Evolutionary conservation across 2,888 invertebrate species (phyloP).

Genomic region (Apamea epomidion): DNA sequence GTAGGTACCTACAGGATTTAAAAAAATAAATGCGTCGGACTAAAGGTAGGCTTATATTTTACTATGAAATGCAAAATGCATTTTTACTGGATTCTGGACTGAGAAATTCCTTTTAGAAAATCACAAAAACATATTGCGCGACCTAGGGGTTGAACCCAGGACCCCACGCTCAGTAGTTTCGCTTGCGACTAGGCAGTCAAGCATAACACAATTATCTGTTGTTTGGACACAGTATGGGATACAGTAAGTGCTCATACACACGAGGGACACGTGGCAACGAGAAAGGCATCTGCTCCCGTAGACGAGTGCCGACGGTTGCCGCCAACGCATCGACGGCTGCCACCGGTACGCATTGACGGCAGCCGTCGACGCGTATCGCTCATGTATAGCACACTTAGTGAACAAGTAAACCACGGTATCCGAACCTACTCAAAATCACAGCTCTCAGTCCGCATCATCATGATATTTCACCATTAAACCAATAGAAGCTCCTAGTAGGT

Average conservation of each 20-base stretch:
- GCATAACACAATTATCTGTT: neutral
- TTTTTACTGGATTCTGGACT: neutral
- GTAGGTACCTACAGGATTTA: neutral
- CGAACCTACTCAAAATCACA: neutral
- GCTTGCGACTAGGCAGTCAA: neutral
- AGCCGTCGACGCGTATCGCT: too few species aligned
- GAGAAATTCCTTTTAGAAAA: neutral
- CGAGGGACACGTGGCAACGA: too few species aligned
- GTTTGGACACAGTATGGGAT: neutral
- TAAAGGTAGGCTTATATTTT: neutral
- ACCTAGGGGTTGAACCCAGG: neutral
- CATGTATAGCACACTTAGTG: too few species aligned
- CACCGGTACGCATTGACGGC: too few species aligned
- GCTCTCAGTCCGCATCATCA: constrained; percentile 4
- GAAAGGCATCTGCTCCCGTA: too few species aligned
- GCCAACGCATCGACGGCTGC: too few species aligned
- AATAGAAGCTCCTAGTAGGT: constrained; percentile 31
- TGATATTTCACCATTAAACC: constrained; percentile 55
- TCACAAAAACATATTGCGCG: neutral
- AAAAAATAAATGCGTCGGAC: neutral
- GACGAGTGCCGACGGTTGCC: too few species aligned
- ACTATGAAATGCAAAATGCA: neutral
- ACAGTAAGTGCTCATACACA: too few species aligned
- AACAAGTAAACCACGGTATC: neutral
- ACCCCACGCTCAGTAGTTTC: neutral